Evolutionary conservation across 2,113 vertebrate species (phyloP).

Genomic region (Alethe castanea): DNA sequence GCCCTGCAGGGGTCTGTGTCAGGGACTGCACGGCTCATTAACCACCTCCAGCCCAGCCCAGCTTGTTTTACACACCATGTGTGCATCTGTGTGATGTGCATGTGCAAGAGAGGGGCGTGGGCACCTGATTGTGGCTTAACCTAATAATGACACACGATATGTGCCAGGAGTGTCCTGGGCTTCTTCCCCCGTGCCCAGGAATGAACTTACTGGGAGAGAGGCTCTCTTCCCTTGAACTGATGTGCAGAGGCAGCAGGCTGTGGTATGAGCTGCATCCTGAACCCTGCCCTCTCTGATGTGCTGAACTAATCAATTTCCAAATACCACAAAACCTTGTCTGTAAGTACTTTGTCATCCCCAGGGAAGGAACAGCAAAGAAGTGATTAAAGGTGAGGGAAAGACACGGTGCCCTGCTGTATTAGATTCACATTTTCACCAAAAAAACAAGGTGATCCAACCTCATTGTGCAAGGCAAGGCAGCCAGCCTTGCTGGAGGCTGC

Average conservation of each 20-base stretch:
- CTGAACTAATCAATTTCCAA: background rate
- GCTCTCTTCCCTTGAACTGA: background rate
- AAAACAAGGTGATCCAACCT: background rate
- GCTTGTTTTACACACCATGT: background rate
- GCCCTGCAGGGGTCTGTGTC: background rate
- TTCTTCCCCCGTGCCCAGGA: background rate
- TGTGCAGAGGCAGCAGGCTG: background rate
- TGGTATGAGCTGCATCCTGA: background rate
- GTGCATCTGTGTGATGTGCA: background rate
- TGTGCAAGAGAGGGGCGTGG: background rate
- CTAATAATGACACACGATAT: rapidly evolving
- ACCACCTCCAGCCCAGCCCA: background rate
- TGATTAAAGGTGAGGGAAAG: background rate
- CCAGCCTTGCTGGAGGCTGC: background rate
- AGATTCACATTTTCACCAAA: background rate
- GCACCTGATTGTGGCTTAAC: background rate
- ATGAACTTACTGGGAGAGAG: background rate
- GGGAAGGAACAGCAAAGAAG: background rate
- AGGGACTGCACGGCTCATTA: background rate
- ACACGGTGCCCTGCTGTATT: background rate
- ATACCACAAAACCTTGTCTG: background rate
- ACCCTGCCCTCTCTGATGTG: background rate
- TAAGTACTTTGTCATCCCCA: background rate
- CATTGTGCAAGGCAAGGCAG: background rate
- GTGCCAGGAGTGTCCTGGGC: background rate